Evolutionary conservation across 1,140 invertebrate genomes (phyloP).

Genomic region (Pantala flavescens): DNA sequence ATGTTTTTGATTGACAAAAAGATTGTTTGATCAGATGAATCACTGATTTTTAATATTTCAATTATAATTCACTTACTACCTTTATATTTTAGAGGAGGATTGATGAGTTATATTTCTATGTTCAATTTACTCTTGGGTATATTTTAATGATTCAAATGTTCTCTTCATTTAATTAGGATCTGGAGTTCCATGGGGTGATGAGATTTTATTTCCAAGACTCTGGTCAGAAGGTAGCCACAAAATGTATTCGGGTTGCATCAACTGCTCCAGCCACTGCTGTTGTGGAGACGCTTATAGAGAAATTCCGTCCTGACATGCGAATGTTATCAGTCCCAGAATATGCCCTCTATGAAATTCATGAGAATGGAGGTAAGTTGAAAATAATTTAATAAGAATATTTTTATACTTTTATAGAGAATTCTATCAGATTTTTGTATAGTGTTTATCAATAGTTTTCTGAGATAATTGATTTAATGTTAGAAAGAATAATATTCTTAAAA

Average conservation of each 20-base stretch:
- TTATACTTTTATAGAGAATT: conserved; percentile 14
- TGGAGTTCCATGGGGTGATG: conserved; percentile 99
- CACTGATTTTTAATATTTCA: too few relatives aligned
- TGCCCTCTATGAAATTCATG: conserved; percentile 94
- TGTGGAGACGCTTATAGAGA: conserved; percentile 94
- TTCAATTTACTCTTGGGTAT: too few relatives aligned
- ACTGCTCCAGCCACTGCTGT: conserved; percentile 90
- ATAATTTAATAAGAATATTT: not conserved
- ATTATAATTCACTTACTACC: too few relatives aligned
- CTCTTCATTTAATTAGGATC: conserved; percentile 56
- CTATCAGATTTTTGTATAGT: too few relatives aligned
- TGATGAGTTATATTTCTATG: too few relatives aligned
- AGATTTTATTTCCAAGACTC: conserved; percentile 97
- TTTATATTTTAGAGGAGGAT: too few relatives aligned
- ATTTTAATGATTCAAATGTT: not conserved
- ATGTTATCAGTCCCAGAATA: conserved; percentile 95
- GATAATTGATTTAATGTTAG: too few relatives aligned
- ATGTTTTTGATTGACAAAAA: too few relatives aligned
- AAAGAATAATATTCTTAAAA: too few relatives aligned
- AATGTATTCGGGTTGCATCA: conserved; percentile 94
- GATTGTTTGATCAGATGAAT: too few relatives aligned
- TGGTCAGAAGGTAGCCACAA: conserved; percentile 95
- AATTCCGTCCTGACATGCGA: conserved; percentile 98
- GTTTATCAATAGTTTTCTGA: too few relatives aligned
- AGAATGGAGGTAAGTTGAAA: conserved; percentile 62